Conservation (phyloP, 2,888 invertebrate species). For the Branchipolynoe longqiensis region DNA sequence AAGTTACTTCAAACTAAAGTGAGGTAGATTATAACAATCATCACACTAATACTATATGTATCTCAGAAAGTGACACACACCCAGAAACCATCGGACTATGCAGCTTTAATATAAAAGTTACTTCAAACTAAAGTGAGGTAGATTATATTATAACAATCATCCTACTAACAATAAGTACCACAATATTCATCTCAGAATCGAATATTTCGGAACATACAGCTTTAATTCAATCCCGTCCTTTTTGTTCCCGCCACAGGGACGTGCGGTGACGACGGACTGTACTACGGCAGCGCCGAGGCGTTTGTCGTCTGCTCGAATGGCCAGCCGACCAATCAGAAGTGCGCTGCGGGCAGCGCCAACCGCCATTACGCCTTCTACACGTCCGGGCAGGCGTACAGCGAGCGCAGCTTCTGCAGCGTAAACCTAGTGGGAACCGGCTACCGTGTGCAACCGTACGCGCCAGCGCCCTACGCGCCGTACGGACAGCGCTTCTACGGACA, state of each 20-base stretch:
- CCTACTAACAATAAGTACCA: too few relatives aligned
- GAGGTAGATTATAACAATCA: too few relatives aligned
- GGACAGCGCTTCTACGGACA: conserved; percentile 8
- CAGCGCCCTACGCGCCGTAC: not conserved
- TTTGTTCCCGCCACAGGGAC: not conserved
- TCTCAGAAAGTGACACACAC: too few relatives aligned
- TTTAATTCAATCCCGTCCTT: not conserved
- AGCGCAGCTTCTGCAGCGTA: conserved; percentile 63
- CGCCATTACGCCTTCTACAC: conserved; percentile 59
- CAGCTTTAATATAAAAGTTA: too few relatives aligned
- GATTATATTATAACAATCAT: too few relatives aligned
- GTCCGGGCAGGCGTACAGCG: conserved; percentile 61
- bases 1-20: too few relatives aligned
- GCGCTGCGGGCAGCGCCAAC: conserved; percentile 63
- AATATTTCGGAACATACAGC: too few relatives aligned
- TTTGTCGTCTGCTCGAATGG: conserved; percentile 59
- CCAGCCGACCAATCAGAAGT: conserved; percentile 61
- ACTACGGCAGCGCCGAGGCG: conserved; percentile 40
- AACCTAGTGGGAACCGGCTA: conserved; percentile 63
- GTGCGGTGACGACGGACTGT: conserved; percentile 56
- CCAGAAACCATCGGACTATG: too few relatives aligned
- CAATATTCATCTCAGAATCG: too few relatives aligned
- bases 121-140: too few relatives aligned
- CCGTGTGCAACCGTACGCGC: not conserved
- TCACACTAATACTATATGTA: too few relatives aligned